Evolutionary conservation across 2,113 vertebrate genomes (phyloP), one percentile per base, ranked within the genome.

Genomic region (Sarotherodon lohbergeri): DNA sequence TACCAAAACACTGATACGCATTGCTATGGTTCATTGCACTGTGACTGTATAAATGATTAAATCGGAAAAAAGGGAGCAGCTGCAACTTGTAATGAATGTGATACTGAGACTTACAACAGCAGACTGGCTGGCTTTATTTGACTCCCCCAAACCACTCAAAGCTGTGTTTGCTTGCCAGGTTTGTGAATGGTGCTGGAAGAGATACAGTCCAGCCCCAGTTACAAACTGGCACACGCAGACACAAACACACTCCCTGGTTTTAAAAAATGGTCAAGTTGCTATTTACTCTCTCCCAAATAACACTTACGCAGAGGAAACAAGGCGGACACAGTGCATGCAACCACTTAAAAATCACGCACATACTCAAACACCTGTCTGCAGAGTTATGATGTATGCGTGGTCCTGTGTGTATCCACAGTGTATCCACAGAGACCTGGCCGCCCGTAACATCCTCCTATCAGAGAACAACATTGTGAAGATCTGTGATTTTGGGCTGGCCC

Each of bases 381-480:
- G 43, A 2, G 43, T 59, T 80, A 17, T 93, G 88, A 91, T 86
- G 55, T 41, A 80, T 88, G 79, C 29, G n/a, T 81, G 76, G 68
- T 56, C 24, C 3, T 66, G 88, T 91, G 57, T 93, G 82, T 93
- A 48, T 89, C 76, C 17, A 4, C 94, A 98, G 98, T 98, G 98
- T 94, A 98, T 98, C 94, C 98, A 98, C 91, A 97, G 99, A 95
- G 99, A 99, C 92, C 92, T 99, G 96, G 99, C 99, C 0, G 99
- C 99, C n/a, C 97, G 99, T 68, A 99, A 99, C 94, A 99, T 99
- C 94, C 96, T 99, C 83, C 96, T 99, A 90, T 98, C 98, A 17
- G 98, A 99, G 93, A 98, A 96, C 87, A 98, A 99, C 1, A 97
- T 99, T 48, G 99, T 99, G 89, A 99, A 99, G 97, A 99, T 99